Evolutionary conservation across 37 sponge, comb jelly and placozoan species (phyloP), one percentile per base, ranked within the genome.

Genomic region (Eunapius fragilis): DNA sequence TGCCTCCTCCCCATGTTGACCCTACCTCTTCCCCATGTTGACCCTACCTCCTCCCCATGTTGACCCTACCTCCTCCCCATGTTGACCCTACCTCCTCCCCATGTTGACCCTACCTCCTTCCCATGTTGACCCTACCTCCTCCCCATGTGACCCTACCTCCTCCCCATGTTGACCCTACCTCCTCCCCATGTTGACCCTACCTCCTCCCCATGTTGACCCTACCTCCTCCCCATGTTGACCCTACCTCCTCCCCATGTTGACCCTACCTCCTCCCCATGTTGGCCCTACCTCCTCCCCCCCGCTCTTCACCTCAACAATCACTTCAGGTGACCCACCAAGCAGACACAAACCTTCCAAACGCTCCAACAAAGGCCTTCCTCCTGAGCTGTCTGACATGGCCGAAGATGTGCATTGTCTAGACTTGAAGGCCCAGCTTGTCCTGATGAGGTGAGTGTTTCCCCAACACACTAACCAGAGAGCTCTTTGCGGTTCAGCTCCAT

Each of bases 361-460:
- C 58, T 6, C 41, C 41, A 58, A 12, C 58, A 58, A 58, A 19
- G 58, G 22, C 2, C 19, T 17, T 11, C 19, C 22, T 58, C 58
- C 6, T 58, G 14, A 58, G 22, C 58, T 58, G 58, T 58, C 58
- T 58, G 58, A 17, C 26, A 10, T 71, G 2, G 72, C 30, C 14
- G 74, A 86, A 7, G 82, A 80, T 24, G 76, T 87, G 0, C 88
- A 87, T 73, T 81, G 76, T 37, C 23, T 87, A 0, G 88, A 87
- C 68, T 70, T 87, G 25, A 87, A 81, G 76, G 67, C 70, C 13
- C 88, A 87, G 58, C 26, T 74, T 1, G 38, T 75, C 23, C 33
- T 87, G 27, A 69, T 75, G 75, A 81, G 76, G 88, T 87, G 31
- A 19, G 36, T 0, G 58, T n/a, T n/a, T n/a, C n/a, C n/a, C n/a